Conservation (phyloP, 2,113 vertebrate genomes). For the Apteryx mantelli region DNA sequence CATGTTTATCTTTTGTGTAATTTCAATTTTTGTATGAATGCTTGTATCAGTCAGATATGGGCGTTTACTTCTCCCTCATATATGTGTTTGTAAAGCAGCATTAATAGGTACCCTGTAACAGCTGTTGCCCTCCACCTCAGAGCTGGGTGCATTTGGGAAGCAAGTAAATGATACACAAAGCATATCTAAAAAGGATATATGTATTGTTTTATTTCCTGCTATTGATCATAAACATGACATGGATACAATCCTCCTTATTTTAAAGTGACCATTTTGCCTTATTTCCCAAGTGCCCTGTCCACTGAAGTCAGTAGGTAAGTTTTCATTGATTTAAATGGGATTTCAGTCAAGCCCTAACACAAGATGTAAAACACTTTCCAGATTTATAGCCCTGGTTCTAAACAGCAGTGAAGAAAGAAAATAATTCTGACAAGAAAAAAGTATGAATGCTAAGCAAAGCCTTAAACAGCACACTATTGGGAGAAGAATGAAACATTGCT, state of each 20-base stretch:
- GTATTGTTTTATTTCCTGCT: background rate
- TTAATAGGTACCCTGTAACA: background rate
- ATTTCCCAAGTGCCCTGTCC: background rate
- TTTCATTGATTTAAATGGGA: background rate
- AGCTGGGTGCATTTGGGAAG: background rate
- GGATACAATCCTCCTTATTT: background rate
- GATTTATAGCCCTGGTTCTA: slow-evolving; percentile 20
- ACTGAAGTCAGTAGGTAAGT: background rate
- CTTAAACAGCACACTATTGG: background rate
- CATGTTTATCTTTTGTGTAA: background rate
- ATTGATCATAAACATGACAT: background rate
- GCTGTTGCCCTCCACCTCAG: background rate
- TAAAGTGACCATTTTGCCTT: background rate
- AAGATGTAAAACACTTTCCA: background rate
- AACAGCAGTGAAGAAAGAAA: background rate
- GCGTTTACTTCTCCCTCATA: background rate
- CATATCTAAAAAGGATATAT: background rate
- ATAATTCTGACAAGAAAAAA: background rate
- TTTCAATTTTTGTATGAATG: background rate
- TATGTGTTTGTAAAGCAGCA: background rate
- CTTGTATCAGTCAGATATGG: background rate
- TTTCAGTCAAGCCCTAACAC: slow-evolving; percentile 32
- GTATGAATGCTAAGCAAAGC: background rate
- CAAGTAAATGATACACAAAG: background rate
- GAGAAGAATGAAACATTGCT: background rate